A percentile compares a stretch with the other conserved stretches of the same genome.
Evolutionary conservation across 2,797 vertebrate genomes (phyloP).

Genomic region (Hippocampus kuda): DNA sequence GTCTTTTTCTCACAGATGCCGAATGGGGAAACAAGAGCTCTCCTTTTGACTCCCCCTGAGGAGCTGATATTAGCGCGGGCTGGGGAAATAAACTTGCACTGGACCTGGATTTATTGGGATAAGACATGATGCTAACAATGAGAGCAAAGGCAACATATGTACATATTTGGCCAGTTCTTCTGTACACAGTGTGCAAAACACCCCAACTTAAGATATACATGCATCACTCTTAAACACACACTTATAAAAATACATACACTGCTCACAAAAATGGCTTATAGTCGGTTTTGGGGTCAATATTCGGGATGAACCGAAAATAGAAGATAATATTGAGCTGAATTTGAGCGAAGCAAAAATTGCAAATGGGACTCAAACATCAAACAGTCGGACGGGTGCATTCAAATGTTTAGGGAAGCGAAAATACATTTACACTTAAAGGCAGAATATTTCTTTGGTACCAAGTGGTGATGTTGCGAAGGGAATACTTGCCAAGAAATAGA

Average conservation of each 20-base stretch:
- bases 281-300: too few species aligned
- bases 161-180: slow-evolving; percentile 16
- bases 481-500: neutral
- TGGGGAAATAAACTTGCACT: slow-evolving; percentile 32
- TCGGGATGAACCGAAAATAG: too few species aligned
- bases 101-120: slow-evolving; percentile 52
- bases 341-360: neutral
- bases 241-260: slow-evolving; percentile 17
- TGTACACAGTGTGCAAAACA: slow-evolving; percentile 46
- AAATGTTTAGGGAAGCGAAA: neutral
- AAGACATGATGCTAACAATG: slow-evolving; percentile 44
- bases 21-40: slow-evolving; percentile 37
- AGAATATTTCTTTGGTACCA: slow-evolving; percentile 11
- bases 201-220: slow-evolving; percentile 13
- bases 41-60: slow-evolving; percentile 16
- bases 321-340: neutral
- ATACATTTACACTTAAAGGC: neutral
- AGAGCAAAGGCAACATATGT: slow-evolving; percentile 21
- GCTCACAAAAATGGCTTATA: neutral
- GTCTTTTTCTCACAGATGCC: slow-evolving; percentile 44
- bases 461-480: neutral
- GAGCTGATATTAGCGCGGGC: slow-evolving; percentile 19
- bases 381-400: neutral
- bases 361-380: neutral
- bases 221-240: neutral